Base-by-base conservation (phyloP, 2,888 invertebrate genomes). In the Leucophenga maculata region DNA sequence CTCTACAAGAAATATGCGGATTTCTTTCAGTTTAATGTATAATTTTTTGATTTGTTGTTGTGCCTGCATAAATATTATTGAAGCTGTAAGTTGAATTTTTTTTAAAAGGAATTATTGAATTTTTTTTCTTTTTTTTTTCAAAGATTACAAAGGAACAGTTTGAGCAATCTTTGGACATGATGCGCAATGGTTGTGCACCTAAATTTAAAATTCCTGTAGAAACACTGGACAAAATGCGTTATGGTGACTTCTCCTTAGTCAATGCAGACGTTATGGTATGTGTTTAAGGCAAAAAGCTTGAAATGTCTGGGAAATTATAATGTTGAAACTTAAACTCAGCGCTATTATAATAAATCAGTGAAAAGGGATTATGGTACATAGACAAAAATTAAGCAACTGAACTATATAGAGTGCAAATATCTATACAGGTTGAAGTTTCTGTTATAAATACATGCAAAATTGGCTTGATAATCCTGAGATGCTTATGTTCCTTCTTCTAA, bases 81-180 rank as follows among this genome's bases (percentile, higher is more conserved):
- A n/a, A 68, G 72, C 72, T 66, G 72, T 72, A 64, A 62, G 72
- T 69, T 14, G 31, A 57, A 32, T 6, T 3, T 59, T 31, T 14
- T 6, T 31, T 31, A 59, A 14, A 9, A 54, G 16, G 11, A 6
- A 18, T 13, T 54, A 54, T 26, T 13, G 46, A 46, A 18, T 54
- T 16, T 6, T 26, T 26, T 3, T 26, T 20, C 6, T 57, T 57
- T 20, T 20, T 16, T 16, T 54, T 11, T 54, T 11, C 32, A 44
- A n/a, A 79, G 78, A 74, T 86, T 46, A 79, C 82, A 50, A 86
- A 85, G 86, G 85, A 88, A 75, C 88, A 88, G 72, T 86, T 88
- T 52, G 74, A 84, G 1, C 76, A 82, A 39, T 86, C 87, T 3
- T 73, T 88, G 75, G 86, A 87, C 62, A 86, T 86, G 85, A 84